Base-by-base conservation (phyloP, 2,888 invertebrate species). In the Sacculina carcini region DNA sequence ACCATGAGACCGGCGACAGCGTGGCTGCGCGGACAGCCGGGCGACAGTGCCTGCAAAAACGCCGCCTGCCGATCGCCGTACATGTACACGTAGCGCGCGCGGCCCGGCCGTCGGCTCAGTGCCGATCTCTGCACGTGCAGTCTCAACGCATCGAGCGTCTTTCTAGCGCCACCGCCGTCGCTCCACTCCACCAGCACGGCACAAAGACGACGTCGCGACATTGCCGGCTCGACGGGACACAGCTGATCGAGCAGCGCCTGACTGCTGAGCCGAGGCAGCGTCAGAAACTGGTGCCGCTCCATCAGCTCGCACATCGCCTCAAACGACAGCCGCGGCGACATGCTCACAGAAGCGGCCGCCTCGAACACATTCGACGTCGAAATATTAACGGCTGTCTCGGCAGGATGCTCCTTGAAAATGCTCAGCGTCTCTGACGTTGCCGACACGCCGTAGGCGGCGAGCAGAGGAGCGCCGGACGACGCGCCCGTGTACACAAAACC, bases 311-410 rank as follows among this genome's bases (percentile, higher is more conserved):
- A 79, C 64, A 94, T 72, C 0, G 86, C 83, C 60, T 79, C 77
- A 26, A 82, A 78, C 12, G 87, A 81, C 62, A 94, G 82, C 65
- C 89, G 86, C 44, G 79, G 74, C 78, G 90, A 89, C 59, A 80
- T 79, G 56, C 89, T 74, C 55, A 81, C 81, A 32, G 86, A 87
- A 53, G 80, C 79, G 0, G 89, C 84, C 14, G 73, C 68, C 4
- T 73, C 72, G 62, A 82, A 79, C 54, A n/a, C n/a, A n/a, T n/a
- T n/a, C n/a, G n/a, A n/a, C n/a, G n/a, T n/a, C n/a, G n/a, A n/a
- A n/a, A n/a, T n/a, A n/a, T n/a, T n/a, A n/a, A n/a, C n/a, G n/a
- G n/a, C n/a, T n/a, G n/a, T n/a, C n/a, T n/a, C n/a, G n/a, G n/a
- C n/a, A n/a, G n/a, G n/a, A n/a, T 68, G 64, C 63, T 94, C 94